These are phyloP conservation scores for Tragelaphus eurycerus DNA, from an alignment of 2,797 vertebrate species.

Conservation along the genomic window DNA sequence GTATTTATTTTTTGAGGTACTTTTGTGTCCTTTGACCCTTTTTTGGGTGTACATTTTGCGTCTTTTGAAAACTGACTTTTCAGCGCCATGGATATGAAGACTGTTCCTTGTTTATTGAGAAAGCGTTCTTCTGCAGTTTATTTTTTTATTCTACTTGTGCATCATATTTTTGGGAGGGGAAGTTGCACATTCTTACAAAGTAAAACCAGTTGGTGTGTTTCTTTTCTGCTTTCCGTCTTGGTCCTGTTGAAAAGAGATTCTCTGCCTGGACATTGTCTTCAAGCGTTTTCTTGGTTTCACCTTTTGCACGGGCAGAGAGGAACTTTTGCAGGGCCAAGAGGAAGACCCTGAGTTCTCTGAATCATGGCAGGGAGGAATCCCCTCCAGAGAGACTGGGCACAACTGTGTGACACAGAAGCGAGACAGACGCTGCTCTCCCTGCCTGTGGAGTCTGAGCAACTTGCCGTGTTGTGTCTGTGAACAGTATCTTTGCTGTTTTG, in stretches of 20 bases:
- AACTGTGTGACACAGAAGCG: neutral
- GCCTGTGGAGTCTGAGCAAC: neutral
- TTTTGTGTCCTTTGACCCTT: neutral
- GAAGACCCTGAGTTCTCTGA: neutral
- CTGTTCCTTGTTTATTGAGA: neutral
- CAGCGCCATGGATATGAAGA: neutral
- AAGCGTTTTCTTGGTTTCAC: neutral
- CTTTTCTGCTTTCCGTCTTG: neutral
- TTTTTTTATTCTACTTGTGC: neutral
- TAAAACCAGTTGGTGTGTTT: neutral
- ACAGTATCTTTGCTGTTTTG: neutral
- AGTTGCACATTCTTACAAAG: neutral
- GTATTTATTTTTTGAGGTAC: neutral
- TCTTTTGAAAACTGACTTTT: neutral
- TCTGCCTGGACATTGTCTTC: neutral
- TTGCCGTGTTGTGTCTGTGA: neutral
- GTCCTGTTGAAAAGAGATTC: neutral
- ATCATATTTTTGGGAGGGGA: neutral
- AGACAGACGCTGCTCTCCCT: neutral
- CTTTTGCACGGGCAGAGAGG: neutral
- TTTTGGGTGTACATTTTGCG: neutral
- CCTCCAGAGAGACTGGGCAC: neutral
- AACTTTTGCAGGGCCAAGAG: neutral
- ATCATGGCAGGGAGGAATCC: neutral
- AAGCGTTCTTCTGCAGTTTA: neutral